Percentiles rank a stretch among this genome's conserved stretches.
Evolutionary conservation across 2,888 invertebrate species (phyloP).

Genomic region (Lysandra bellargus): DNA sequence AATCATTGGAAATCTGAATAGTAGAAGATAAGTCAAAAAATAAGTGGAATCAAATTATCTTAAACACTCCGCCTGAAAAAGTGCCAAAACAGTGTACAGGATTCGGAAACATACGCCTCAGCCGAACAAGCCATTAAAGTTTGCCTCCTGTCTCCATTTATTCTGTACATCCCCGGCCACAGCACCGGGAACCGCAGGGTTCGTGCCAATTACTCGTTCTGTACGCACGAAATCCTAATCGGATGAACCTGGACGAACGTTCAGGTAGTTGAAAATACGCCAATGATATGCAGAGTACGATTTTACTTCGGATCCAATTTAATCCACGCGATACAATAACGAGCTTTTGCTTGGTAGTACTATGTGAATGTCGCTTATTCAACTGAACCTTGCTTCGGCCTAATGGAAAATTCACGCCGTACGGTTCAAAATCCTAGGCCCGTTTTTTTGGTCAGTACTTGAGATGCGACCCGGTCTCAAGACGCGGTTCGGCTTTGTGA

Average conservation of each 20-base stretch:
- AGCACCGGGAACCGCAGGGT: background rate
- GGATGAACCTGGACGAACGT: background rate
- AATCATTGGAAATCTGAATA: too few species aligned
- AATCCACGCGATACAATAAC: background rate
- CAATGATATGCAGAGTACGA: background rate
- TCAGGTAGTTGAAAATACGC: background rate
- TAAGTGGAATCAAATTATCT: too few species aligned
- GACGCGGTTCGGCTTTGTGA: too few species aligned
- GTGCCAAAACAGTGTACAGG: background rate
- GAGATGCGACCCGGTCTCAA: too few species aligned
- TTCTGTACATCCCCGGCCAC: background rate
- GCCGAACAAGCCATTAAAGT: background rate
- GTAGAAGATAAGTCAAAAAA: too few species aligned
- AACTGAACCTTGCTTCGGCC: too few species aligned
- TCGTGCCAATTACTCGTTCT: background rate
- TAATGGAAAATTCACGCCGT: too few species aligned
- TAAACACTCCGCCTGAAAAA: too few species aligned
- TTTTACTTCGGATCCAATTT: background rate
- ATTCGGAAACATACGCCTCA: background rate
- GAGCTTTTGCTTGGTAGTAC: background rate
- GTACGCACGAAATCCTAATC: background rate
- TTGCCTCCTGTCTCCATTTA: background rate
- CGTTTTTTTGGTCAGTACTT: too few species aligned
- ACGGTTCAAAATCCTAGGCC: too few species aligned
- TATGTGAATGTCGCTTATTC: background rate